These are phyloP conservation scores for Tragelaphus imberbis DNA, from an alignment of 2,113 vertebrate genomes.

Conservation along the genomic window DNA sequence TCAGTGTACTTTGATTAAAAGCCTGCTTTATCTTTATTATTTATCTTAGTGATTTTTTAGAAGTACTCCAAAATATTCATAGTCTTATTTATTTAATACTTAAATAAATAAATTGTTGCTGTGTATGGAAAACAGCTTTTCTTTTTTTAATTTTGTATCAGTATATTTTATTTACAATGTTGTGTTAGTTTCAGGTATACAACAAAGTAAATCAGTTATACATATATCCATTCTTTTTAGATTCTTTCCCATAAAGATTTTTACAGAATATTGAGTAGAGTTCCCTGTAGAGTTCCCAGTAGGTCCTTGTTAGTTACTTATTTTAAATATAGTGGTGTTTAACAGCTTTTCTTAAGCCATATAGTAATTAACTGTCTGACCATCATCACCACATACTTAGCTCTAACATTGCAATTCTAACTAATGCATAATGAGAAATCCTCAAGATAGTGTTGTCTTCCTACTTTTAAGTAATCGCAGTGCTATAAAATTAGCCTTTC, in stretches of 20 bases:
- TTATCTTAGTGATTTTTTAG: not conserved
- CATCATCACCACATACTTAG: not conserved
- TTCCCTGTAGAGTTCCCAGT: not conserved
- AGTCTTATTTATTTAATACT: constrained; percentile 15
- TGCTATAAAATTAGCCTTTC: not conserved
- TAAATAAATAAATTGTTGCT: too few relatives aligned
- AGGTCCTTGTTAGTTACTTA: not conserved
- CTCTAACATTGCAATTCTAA: not conserved
- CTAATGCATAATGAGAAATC: not conserved
- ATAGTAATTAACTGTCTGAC: not conserved
- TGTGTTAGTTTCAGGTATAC: not conserved
- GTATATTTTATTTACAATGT: not conserved
- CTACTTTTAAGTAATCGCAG: not conserved
- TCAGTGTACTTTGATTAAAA: not conserved
- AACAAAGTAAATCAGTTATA: not conserved
- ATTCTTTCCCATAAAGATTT: not conserved
- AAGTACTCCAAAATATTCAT: not conserved
- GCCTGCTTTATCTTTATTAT: not conserved
- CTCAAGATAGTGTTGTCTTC: not conserved
- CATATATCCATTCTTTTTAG: not conserved
- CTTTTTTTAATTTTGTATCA: not conserved
- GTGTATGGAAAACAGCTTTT: not conserved
- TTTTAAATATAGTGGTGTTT: not conserved
- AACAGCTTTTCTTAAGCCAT: not conserved
- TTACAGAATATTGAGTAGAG: not conserved